Conservation (phyloP, 1,140 invertebrate species). For the Drosophila kanapiae region DNA sequence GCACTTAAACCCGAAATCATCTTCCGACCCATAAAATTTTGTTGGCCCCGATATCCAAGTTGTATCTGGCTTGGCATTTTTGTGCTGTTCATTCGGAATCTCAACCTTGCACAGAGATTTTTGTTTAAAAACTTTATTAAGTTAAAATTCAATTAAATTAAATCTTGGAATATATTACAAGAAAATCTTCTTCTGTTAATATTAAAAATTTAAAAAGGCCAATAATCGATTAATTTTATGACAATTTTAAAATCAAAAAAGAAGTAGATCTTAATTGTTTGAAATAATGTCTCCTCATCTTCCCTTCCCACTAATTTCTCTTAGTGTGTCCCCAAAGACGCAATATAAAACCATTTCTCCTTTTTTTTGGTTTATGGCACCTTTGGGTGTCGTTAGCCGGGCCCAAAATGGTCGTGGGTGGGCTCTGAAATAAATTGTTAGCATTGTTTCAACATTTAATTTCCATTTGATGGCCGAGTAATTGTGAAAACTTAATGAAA, state of each 20-base stretch:
- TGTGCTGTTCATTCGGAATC: neutral
- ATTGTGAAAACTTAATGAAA: conserved; percentile 67
- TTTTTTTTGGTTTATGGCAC: conserved; percentile 70
- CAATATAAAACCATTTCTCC: conserved; percentile 48
- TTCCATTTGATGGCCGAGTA: conserved; percentile 59
- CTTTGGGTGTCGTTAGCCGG: conserved; percentile 70
- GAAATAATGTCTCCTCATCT: neutral
- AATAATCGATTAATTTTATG: too few species aligned
- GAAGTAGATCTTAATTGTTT: too few species aligned
- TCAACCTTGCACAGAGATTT: neutral
- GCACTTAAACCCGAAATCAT: conserved; percentile 66
- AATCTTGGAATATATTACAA: neutral
- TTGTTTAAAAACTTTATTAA: neutral
- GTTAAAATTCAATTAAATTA: neutral
- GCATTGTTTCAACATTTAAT: conserved; percentile 62
- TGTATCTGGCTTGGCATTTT: conserved; percentile 9
- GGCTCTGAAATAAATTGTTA: conserved; percentile 38
- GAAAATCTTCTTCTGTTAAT: too few species aligned
- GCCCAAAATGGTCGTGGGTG: conserved; percentile 28
- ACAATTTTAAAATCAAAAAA: too few species aligned
- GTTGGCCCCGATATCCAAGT: conserved; percentile 8
- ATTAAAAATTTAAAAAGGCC: too few species aligned
- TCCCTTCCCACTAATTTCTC: neutral
- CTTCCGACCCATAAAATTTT: conserved; percentile 49
- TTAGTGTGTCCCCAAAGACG: conserved; percentile 13